Evolutionary conservation across 2,797 vertebrate species (phyloP).

Genomic region (Florisuga fusca): DNA sequence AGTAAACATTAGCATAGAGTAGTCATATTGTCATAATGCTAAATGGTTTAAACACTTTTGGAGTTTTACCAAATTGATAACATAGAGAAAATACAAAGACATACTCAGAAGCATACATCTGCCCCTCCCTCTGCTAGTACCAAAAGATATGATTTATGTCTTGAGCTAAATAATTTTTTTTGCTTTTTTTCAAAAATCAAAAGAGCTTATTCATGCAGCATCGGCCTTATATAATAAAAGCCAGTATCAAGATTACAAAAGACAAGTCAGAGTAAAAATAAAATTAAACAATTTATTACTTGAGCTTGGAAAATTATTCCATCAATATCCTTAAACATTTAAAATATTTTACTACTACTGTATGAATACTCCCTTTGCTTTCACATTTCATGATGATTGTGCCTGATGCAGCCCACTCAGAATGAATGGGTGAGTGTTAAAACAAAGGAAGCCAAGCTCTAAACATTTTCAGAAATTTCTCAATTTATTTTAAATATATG

Average conservation of each 20-base stretch:
- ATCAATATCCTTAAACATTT: neutral
- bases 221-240: neutral
- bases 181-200: neutral
- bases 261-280: neutral
- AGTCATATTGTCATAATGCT: neutral
- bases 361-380: neutral
- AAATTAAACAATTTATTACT: neutral
- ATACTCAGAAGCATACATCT: neutral
- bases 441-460: neutral
- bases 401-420: neutral
- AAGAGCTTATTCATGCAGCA: neutral
- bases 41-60: neutral
- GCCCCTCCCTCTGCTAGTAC: neutral
- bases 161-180: neutral
- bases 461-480: neutral
- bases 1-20: neutral
- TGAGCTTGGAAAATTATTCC: neutral
- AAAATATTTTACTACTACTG: neutral
- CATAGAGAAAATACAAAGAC: neutral
- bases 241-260: neutral
- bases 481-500: neutral
- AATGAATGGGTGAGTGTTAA: neutral
- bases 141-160: neutral
- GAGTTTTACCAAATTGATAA: neutral
- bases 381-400: neutral